These are phyloP conservation scores for Sebastes fasciatus DNA, from an alignment of 2,113 vertebrate species.

Conservation along the genomic window DNA sequence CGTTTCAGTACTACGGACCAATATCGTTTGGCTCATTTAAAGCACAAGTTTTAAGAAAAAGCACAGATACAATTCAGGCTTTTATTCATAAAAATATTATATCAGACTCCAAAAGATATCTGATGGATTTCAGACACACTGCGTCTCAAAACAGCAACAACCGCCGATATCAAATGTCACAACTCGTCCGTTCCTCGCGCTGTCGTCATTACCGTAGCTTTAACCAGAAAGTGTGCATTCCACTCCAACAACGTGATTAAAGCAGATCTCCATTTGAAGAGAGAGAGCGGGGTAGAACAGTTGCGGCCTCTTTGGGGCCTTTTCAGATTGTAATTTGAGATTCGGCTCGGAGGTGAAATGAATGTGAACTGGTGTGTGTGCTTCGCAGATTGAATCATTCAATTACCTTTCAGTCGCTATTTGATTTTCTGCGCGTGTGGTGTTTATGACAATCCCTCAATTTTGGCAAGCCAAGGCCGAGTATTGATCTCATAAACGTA, in stretches of 20 bases:
- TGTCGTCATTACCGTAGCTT: conserved; percentile 44
- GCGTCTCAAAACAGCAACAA: conserved; percentile 16
- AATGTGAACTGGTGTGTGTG: conserved; percentile 63
- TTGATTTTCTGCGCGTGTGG: conserved; percentile 25
- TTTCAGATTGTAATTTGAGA: conserved; percentile 70
- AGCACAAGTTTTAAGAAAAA: too few species aligned
- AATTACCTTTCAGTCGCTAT: conserved; percentile 57
- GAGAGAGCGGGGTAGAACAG: conserved; percentile 37
- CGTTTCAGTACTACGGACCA: not conserved
- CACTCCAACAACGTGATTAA: conserved; percentile 59
- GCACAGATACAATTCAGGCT: too few species aligned
- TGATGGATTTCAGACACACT: conserved; percentile 41
- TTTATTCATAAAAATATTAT: too few species aligned
- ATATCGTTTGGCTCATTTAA: too few species aligned
- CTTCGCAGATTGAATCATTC: conserved; percentile 66
- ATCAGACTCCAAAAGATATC: too few species aligned
- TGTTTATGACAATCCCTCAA: conserved; percentile 43
- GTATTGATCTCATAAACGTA: conserved; percentile 35
- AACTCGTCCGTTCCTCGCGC: conserved; percentile 27
- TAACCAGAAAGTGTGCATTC: conserved; percentile 41
- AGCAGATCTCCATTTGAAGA: conserved; percentile 60
- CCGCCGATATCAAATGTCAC: conserved; percentile 45
- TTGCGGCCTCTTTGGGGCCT: conserved; percentile 32
- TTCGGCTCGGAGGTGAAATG: conserved; percentile 64
- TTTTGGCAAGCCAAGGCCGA: conserved; percentile 21